These are phyloP conservation scores for Phylloscopus trochiloides DNA, from an alignment of 2,113 vertebrate species.

Conservation along the genomic window DNA sequence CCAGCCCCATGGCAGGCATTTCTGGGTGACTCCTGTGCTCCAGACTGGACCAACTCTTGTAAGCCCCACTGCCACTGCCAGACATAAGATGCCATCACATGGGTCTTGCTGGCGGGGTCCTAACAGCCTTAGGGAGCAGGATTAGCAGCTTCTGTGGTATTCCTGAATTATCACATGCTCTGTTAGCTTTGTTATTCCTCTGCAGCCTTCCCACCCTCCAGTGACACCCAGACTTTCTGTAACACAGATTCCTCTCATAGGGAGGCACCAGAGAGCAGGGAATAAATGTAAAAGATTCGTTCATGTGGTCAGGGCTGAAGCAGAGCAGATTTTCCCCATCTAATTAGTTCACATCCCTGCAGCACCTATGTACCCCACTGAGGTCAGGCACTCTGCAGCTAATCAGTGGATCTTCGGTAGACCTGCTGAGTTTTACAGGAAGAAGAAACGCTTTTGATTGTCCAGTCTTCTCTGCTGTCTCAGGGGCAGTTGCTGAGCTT, in stretches of 20 bases:
- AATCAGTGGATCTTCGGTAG: neutral
- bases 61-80: neutral
- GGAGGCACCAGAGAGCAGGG: slow-evolving; percentile 28
- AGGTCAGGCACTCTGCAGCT: neutral
- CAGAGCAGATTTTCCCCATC: neutral
- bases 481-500: neutral
- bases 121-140: neutral
- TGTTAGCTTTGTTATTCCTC: neutral
- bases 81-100: neutral
- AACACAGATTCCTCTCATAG: slow-evolving; percentile 14
- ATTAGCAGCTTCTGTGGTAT: neutral
- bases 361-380: neutral
- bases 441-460: neutral
- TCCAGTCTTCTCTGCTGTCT: neutral
- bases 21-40: neutral
- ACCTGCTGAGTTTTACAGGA: neutral
- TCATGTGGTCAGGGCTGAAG: neutral
- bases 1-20: neutral
- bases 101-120: neutral
- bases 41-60: neutral
- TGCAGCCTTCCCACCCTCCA: neutral
- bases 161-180: neutral
- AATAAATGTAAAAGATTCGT: neutral
- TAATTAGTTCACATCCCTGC: neutral
- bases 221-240: neutral